Percentiles rank a stretch among this genome's conserved stretches.
Evolutionary conservation across 2,797 vertebrate species (phyloP).

Genomic region (Malurus leucopterus): DNA sequence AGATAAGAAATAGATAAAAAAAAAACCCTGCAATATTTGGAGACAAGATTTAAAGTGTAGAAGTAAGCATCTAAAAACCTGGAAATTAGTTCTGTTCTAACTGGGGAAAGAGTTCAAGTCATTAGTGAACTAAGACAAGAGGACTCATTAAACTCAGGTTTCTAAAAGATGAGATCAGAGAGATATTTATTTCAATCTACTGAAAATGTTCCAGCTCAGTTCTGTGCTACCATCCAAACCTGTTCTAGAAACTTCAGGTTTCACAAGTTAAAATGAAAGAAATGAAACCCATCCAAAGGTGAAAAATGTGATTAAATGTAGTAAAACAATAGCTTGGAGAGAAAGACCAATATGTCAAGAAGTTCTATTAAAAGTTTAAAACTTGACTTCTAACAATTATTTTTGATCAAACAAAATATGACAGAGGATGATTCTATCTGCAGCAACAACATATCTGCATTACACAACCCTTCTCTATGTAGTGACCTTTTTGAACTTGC

Average conservation of each 20-base stretch:
- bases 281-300: neutral
- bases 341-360: no score
- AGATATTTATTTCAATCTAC: neutral
- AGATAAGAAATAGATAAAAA: neutral
- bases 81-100: neutral
- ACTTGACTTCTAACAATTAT: neutral
- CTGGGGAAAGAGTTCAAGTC: neutral
- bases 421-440: neutral
- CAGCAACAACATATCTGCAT: neutral
- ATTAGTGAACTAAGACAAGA: neutral
- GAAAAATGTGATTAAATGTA: neutral
- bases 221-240: neutral
- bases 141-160: neutral
- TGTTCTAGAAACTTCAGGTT: neutral
- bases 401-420: neutral
- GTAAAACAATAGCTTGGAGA: neutral
- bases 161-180: neutral
- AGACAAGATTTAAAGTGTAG: fast-evolving
- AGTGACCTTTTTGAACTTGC: neutral
- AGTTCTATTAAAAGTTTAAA: neutral
- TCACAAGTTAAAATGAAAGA: neutral
- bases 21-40: fast-evolving
- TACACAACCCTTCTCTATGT: neutral
- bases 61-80: neutral
- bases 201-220: neutral